A percentile compares a stretch with the other conserved stretches of the same genome.
These are phyloP conservation scores for Drosophila varians DNA, from an alignment of 1,140 invertebrate species.

Conservation along the genomic window DNA sequence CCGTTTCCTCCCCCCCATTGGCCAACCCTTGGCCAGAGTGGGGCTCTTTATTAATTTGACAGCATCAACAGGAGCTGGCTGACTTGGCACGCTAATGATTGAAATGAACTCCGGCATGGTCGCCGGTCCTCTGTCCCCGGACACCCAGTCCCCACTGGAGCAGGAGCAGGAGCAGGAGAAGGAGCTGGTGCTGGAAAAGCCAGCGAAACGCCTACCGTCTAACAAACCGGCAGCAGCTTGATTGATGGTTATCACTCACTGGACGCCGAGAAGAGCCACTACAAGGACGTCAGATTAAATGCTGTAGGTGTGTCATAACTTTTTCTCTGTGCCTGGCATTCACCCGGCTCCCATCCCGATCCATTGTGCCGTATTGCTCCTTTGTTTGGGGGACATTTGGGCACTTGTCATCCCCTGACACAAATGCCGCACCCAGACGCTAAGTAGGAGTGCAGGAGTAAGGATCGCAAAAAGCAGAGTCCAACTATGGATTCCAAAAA, in stretches of 20 bases:
- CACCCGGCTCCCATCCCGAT: slow-evolving; percentile 1
- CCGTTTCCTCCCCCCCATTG: slow-evolving; percentile 13
- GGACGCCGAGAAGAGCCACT: slow-evolving; percentile 44
- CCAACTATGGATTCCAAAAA: slow-evolving; percentile 37
- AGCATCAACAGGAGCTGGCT: slow-evolving; percentile 74
- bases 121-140: not conserved
- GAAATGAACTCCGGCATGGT: slow-evolving; percentile 69
- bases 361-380: slow-evolving; percentile 63
- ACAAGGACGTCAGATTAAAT: slow-evolving; percentile 73
- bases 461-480: slow-evolving; percentile 11
- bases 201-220: slow-evolving; percentile 64
- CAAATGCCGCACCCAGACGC: slow-evolving; percentile 36
- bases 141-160: not conserved
- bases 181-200: slow-evolving; percentile 55
- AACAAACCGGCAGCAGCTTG: slow-evolving; percentile 60
- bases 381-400: slow-evolving; percentile 55
- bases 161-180: too few species aligned
- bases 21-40: slow-evolving; percentile 27
- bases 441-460: slow-evolving; percentile 42
- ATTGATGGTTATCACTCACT: slow-evolving; percentile 82
- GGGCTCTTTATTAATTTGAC: slow-evolving; percentile 82
- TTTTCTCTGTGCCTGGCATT: slow-evolving; percentile 31
- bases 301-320: slow-evolving; percentile 80
- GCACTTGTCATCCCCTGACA: slow-evolving; percentile 50
- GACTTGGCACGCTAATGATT: slow-evolving; percentile 73